phyloP scores from a whole-genome alignment of 1,140 invertebrate species.

The Anastatus disparis region DNA sequence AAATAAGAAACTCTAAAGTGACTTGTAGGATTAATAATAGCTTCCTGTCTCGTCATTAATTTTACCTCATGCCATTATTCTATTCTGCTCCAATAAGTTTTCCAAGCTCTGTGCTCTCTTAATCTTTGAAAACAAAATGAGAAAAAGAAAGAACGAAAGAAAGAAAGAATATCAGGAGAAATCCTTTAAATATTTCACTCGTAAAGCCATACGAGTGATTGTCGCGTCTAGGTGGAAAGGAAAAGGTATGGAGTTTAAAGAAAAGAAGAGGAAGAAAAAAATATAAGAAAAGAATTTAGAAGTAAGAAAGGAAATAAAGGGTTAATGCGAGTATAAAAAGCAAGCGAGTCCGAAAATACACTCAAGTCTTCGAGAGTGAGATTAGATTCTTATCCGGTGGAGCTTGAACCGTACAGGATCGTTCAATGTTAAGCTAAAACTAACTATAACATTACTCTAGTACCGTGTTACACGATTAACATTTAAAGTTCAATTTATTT shows the following conservation, averaged over 20 bases:
- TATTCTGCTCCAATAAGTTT: conserved; percentile 12
- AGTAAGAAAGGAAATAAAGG: conserved; percentile 10
- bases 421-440: conserved; percentile 18
- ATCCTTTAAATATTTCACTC: conserved; percentile 26
- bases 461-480: not conserved
- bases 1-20: too few relatives aligned
- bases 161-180: not conserved
- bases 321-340: conserved; percentile 32
- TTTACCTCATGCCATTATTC: conserved; percentile 4
- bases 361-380: not conserved
- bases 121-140: not conserved
- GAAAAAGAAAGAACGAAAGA: not conserved
- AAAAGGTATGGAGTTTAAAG: not conserved
- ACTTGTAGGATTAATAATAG: conserved; percentile 7
- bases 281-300: too few relatives aligned
- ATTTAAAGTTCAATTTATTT: too few relatives aligned
- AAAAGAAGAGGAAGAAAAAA: too few relatives aligned
- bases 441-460: not conserved
- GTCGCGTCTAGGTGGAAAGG: not conserved
- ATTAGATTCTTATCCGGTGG: conserved; percentile 32
- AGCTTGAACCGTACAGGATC: not conserved
- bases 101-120: not conserved
- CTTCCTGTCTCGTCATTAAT: conserved; percentile 21
- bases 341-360: conserved; percentile 4
- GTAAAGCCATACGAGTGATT: not conserved